Evolutionary conservation across 2,797 vertebrate genomes (phyloP).

Genomic region (Coracias cyanogaster): DNA sequence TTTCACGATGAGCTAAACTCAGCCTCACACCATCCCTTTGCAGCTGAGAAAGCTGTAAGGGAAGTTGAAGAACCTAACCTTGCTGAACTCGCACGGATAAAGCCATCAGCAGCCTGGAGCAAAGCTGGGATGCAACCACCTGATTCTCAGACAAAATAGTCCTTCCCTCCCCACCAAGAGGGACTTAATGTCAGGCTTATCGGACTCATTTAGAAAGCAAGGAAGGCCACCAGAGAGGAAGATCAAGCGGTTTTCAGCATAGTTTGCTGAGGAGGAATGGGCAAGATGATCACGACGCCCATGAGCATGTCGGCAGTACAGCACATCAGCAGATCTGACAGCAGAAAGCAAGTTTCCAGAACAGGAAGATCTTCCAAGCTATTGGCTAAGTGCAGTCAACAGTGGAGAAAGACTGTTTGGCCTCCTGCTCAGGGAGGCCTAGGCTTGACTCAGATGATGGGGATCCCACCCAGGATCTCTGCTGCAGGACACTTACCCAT

Average conservation of each 20-base stretch:
- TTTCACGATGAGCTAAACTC: slow-evolving; percentile 40
- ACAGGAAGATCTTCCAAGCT: neutral
- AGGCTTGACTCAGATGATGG: neutral
- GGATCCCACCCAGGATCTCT: neutral
- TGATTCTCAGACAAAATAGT: neutral
- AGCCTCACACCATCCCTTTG: slow-evolving; percentile 37
- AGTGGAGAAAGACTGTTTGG: neutral
- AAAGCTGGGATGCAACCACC: neutral
- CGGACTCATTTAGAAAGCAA: neutral
- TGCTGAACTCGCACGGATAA: slow-evolving; percentile 12
- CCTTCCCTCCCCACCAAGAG: neutral
- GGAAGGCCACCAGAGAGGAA: neutral
- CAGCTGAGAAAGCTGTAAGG: slow-evolving; percentile 33
- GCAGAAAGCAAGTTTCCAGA: neutral
- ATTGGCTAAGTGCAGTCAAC: neutral
- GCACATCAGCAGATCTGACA: neutral
- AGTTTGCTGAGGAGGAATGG: neutral
- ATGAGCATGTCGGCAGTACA: neutral
- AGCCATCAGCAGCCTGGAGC: neutral
- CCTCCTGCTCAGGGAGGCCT: neutral
- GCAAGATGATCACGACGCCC: neutral
- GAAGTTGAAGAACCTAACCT: slow-evolving; percentile 43
- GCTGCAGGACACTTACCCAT: neutral
- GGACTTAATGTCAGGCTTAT: neutral
- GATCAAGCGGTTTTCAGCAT: neutral